Base-by-base conservation (phyloP, 2,888 invertebrate species). In the Lochmaea crataegi region DNA sequence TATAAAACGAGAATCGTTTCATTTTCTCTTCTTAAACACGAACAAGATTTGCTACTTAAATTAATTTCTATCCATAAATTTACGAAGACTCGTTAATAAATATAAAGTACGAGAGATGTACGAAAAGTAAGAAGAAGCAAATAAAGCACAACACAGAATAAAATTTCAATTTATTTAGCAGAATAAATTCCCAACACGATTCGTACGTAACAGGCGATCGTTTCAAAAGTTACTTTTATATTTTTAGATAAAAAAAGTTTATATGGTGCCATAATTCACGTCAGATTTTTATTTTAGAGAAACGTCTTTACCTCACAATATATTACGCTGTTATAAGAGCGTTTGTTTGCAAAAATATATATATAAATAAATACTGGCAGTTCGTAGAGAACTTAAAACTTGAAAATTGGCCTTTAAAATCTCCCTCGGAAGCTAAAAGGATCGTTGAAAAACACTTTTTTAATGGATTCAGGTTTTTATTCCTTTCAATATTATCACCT, bases 161-260 rank as follows among this genome's bases (percentile, higher is more conserved):
- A 38, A 38, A 38, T 38, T 7, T 9, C 32, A 32, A 32, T 38
- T 7, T 38, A 38, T 38, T 38, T 7, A 7, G 32, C 32, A 38
- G 5, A 7, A 38, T 45, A 45, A 12, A 45, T 12, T 11, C 42
- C 42, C 42, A 2, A 12, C 42, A 42, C 42, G 42, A 42, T 45
- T 45, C 45, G 1, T 12, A 14, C 14, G 45, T 45, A 45, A 45
- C 45, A 45, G 45, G 45, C 45, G 45, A 45, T 14, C 45, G 45
- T 45, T 12, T 2, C 12, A 45, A 45, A 12, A 51, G n/a, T n/a
- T n/a, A 16, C 14, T 51, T 51, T 51, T 51, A 51, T 51, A n/a
- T 51, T n/a, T 51, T 51, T 51, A 51, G 16, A 51, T 51, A 51
- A 57, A 56, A n/a, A 56, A 56, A 56, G 18, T 57, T 57, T 57